Percentiles rank a stretch among this genome's conserved stretches.
phyloP scores from a whole-genome alignment of 2,888 invertebrate species.

The Lithodes maja region DNA sequence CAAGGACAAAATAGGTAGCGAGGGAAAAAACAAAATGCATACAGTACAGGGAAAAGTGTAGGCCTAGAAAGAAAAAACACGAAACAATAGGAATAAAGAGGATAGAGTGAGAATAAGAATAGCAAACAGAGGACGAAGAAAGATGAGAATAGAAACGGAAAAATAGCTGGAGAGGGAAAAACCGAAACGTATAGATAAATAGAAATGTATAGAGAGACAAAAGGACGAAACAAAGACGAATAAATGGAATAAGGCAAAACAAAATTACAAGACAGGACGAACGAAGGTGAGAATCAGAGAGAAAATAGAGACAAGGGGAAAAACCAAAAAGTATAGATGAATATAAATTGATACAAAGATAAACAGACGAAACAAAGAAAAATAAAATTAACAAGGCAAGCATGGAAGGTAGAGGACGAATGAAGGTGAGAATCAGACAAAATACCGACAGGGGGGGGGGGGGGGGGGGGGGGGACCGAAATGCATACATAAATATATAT shows the following conservation, averaged over 20 bases:
- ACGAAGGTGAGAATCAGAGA: neutral
- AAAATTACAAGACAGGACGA: neutral
- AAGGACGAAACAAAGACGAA: neutral
- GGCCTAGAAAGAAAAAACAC: neutral
- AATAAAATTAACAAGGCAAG: neutral
- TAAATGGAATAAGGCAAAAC: neutral
- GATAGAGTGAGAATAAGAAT: neutral
- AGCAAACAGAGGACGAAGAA: neutral
- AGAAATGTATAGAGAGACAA: neutral
- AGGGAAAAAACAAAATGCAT: too few relatives aligned
- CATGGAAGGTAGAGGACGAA: neutral
- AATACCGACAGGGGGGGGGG: neutral
- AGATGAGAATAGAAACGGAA: neutral
- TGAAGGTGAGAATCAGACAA: neutral
- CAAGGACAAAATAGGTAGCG: too few relatives aligned
- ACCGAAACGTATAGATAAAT: neutral
- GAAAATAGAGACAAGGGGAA: slow-evolving; percentile 2
- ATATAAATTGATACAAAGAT: neutral
- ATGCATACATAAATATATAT: neutral
- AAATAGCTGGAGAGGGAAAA: neutral
- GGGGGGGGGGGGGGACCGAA: neutral
- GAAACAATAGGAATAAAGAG: neutral
- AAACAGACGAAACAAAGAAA: neutral
- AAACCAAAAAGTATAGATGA: neutral
- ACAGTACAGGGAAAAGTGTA: too few relatives aligned